Evolutionary conservation across 2,888 invertebrate genomes (phyloP).

Genomic region (Megastigmus dorsalis): DNA sequence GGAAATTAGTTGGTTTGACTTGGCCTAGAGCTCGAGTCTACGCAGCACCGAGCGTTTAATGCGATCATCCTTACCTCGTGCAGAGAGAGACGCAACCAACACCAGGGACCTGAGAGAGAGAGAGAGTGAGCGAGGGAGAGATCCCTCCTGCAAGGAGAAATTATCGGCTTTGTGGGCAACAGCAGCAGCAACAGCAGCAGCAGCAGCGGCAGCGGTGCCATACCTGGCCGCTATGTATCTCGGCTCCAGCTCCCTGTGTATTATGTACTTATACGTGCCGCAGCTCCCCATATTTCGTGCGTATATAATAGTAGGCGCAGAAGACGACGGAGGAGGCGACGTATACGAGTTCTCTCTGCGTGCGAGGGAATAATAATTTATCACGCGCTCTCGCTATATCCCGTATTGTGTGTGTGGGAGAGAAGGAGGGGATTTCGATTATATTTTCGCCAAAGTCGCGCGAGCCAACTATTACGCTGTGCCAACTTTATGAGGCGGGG

Average conservation of each 20-base stretch:
- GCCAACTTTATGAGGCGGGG: background rate
- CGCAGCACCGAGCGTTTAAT: background rate
- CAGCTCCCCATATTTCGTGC: too few species aligned
- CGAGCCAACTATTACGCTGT: background rate
- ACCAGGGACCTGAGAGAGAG: too few species aligned
- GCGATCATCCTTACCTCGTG: constrained; percentile 17
- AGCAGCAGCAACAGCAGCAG: too few species aligned
- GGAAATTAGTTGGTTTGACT: constrained; percentile 42
- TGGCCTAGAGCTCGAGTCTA: too few species aligned
- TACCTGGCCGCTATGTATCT: too few species aligned
- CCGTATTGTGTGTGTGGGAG: constrained; percentile 15
- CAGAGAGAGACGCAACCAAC: too few species aligned
- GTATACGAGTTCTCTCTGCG: background rate
- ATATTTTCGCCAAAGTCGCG: constrained; percentile 16
- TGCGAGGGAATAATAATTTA: constrained; percentile 21
- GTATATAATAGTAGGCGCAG: too few species aligned
- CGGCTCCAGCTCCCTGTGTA: too few species aligned
- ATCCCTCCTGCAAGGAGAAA: background rate
- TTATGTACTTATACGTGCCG: too few species aligned
- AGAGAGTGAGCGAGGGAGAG: background rate
- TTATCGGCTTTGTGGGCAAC: constrained; percentile 30
- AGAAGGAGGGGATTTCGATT: constrained; percentile 24
- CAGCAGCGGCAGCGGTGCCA: too few species aligned
- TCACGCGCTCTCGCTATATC: background rate
- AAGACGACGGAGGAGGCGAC: too few species aligned